Base-by-base conservation (phyloP, 2,888 invertebrate species). In the Lottia scabra region DNA sequence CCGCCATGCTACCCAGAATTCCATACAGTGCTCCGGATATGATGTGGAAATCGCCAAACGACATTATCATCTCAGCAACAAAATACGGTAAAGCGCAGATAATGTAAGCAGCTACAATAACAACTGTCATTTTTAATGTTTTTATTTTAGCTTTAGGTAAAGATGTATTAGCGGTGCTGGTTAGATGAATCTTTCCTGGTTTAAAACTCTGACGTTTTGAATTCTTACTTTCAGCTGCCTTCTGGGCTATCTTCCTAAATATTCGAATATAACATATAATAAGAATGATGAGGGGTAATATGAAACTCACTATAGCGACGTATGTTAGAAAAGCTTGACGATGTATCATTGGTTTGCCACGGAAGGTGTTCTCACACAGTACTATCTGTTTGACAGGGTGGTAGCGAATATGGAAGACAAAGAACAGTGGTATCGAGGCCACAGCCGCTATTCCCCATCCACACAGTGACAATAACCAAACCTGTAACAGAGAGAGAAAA, bases 61-160 rank as follows among this genome's bases (percentile, higher is more conserved):
- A 84, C 82, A 87, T 82, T 38, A 87, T 84, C 85, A 88, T 86
- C 71, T 90, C 90, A 10, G 85, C 83, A 19, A 88, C 76, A 70
- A 87, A 85, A 74, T 89, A 89, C 38, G 89, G 89, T 69, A 85
- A 68, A 5, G 85, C 84, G 77, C 87, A 88, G n/a, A 87, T 68
- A 66, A 88, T 81, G 78, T 87, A 90, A n/a, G 84, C 81, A 2
- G 81, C 67, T 8, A 88, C 87, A n/a, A 89, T 88, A 8, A 89
- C 87, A 45, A 89, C 77, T 6, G 89, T 88, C 89, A 90, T 89
- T 76, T 87, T 89, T 43, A 90, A 76, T 2, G 89, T 89, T 75
- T 89, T 90, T 16, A 87, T 82, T 78, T 88, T 89, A 10, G 90
- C 90, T 70, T 83, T 85, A 15, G 88, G 87, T 27, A 90, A 80